A percentile compares a stretch with the other conserved stretches of the same genome.
Conservation (phyloP, 2,888 invertebrate genomes). For the Terebella lapidaria region DNA sequence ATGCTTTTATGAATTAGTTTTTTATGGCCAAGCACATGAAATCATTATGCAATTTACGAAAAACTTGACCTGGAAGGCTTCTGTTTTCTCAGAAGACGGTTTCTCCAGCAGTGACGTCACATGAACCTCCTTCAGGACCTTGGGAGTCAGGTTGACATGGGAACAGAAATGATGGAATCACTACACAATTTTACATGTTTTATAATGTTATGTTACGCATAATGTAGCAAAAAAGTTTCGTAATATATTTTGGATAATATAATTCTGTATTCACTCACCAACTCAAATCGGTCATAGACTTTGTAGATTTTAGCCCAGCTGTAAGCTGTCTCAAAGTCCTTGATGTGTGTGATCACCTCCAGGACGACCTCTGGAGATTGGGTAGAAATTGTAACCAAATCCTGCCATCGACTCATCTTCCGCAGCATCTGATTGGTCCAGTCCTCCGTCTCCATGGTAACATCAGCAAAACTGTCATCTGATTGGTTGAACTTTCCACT, state of each 20-base stretch:
- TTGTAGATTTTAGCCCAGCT: conserved; percentile 36
- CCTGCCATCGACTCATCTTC: conserved; percentile 35
- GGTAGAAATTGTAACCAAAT: conserved; percentile 27
- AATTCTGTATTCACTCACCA: conserved; percentile 9
- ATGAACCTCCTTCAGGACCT: not conserved
- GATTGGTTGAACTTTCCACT: not conserved
- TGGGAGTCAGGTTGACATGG: not conserved
- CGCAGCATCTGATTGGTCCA: conserved; percentile 19
- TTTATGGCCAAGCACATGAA: too few species aligned
- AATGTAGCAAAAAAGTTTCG: too few species aligned
- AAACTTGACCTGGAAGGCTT: too few species aligned
- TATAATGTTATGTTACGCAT: not conserved
- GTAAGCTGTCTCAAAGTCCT: conserved; percentile 35
- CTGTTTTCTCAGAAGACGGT: too few species aligned
- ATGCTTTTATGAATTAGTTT: too few species aligned
- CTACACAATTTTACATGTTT: not conserved
- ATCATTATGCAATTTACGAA: too few species aligned
- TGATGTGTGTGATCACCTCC: conserved; percentile 32
- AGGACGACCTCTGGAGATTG: conserved; percentile 33
- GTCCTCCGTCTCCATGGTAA: not conserved
- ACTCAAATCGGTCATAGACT: conserved; percentile 14
- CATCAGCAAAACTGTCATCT: not conserved
- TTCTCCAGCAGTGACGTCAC: not conserved
- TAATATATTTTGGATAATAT: not conserved
- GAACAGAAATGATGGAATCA: not conserved